Percentiles rank a stretch among this genome's conserved stretches.
phyloP scores from a whole-genome alignment of 1,140 invertebrate genomes.

The Calycopis cecrops region DNA sequence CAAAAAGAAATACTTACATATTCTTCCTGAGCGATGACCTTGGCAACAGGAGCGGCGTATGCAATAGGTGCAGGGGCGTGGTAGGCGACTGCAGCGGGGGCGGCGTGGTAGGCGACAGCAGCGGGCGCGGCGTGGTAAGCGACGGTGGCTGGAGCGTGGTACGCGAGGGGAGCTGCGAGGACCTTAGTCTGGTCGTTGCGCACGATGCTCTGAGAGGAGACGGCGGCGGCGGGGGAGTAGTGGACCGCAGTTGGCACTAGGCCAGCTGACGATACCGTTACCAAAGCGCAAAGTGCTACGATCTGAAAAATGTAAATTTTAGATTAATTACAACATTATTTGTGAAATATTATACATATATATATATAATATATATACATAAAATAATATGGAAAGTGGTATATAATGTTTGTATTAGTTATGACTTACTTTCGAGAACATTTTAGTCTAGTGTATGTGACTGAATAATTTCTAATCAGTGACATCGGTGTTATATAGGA shows the following conservation, averaged over 20 bases:
- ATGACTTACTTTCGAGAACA: slow-evolving; percentile 35
- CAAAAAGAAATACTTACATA: slow-evolving; percentile 33
- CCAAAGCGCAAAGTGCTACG: slow-evolving; percentile 36
- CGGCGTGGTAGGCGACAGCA: slow-evolving; percentile 25
- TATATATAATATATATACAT: too few species aligned
- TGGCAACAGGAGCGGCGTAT: slow-evolving; percentile 29
- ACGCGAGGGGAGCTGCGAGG: slow-evolving; percentile 22
- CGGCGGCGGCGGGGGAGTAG: slow-evolving; percentile 32
- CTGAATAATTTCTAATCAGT: too few species aligned
- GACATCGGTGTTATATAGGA: too few species aligned
- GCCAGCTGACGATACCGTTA: slow-evolving; percentile 41
- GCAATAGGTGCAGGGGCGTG: slow-evolving; percentile 10
- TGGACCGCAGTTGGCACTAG: slow-evolving; percentile 31
- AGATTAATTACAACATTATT: background rate
- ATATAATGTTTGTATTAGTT: background rate
- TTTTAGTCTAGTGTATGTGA: slow-evolving; percentile 17
- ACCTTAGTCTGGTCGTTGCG: slow-evolving; percentile 31
- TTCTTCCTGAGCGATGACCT: slow-evolving; percentile 35
- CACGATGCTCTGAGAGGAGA: slow-evolving; percentile 39
- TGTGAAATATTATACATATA: background rate
- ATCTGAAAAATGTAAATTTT: slow-evolving; percentile 32
- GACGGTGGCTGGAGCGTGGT: slow-evolving; percentile 27
- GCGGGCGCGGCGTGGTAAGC: slow-evolving; percentile 44
- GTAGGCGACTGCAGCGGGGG: slow-evolving; percentile 13
- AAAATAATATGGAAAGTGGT: too few species aligned